Evolutionary conservation across 2,888 invertebrate genomes (phyloP).

Genomic region (Zaprionus obscuricornis): DNA sequence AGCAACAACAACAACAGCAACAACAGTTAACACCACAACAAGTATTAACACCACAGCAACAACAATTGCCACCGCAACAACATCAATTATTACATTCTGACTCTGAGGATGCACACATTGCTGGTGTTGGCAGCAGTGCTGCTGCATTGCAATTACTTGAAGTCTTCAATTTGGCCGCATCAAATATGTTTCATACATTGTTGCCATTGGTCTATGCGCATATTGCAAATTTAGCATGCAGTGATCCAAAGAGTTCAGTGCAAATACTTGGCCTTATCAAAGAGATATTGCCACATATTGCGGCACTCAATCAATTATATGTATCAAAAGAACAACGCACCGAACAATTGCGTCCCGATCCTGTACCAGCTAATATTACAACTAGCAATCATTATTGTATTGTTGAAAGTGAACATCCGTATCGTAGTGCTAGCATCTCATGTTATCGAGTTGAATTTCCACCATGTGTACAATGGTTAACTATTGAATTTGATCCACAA

Average conservation of each 20-base stretch:
- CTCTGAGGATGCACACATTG: slow-evolving; percentile 78
- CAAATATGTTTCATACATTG: slow-evolving; percentile 88
- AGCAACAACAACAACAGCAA: slow-evolving; percentile 14
- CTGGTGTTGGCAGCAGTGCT: slow-evolving; percentile 30
- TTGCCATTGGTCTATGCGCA: slow-evolving; percentile 94
- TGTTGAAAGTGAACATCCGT: slow-evolving; percentile 98
- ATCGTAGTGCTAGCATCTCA: slow-evolving; percentile 93
- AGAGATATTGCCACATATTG: slow-evolving; percentile 94
- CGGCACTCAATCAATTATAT: slow-evolving; percentile 90
- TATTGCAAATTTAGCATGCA: slow-evolving; percentile 89
- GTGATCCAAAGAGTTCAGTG: slow-evolving; percentile 94
- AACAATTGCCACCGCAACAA: slow-evolving; percentile 30
- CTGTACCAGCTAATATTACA: slow-evolving; percentile 82
- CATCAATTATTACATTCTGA: slow-evolving; percentile 69
- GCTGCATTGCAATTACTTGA: slow-evolving; percentile 81
- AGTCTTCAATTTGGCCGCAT: slow-evolving; percentile 82
- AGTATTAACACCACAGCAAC: no score
- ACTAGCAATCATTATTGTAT: slow-evolving; percentile 95
- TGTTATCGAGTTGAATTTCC: slow-evolving; percentile 95
- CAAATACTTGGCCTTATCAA: slow-evolving; percentile 93
- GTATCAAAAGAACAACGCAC: slow-evolving; percentile 76
- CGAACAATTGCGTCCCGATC: slow-evolving; percentile 78
- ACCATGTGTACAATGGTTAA: slow-evolving; percentile 94
- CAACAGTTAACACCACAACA: no score
- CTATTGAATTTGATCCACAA: slow-evolving; percentile 95